Percentiles rank a stretch among this genome's conserved stretches.
Evolutionary conservation across 2,888 invertebrate genomes (phyloP).

Genomic region (Dicyrtoma fusca): DNA sequence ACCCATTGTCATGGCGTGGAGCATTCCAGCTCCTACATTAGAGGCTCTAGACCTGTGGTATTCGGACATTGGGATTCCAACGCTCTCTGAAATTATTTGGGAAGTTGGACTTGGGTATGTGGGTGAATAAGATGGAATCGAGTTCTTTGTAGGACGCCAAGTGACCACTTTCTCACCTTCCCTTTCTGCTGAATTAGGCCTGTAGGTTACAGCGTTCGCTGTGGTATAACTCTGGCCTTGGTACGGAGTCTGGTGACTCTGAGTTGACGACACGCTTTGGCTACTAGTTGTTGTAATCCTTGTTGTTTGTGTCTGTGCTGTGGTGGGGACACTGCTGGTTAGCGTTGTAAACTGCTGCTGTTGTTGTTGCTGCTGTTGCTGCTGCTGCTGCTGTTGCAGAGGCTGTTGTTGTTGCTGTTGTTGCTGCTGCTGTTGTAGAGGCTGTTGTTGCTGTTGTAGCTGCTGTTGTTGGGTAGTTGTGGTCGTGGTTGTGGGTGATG

Average conservation of each 20-base stretch:
- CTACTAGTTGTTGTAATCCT: slow-evolving; percentile 34
- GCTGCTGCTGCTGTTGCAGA: not conserved
- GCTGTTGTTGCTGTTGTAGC: slow-evolving; percentile 29
- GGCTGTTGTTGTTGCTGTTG: slow-evolving; percentile 23
- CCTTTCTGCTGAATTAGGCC: not conserved
- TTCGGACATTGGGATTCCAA: not conserved
- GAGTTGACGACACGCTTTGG: slow-evolving; percentile 4
- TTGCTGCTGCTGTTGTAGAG: too few species aligned
- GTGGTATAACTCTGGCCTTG: too few species aligned
- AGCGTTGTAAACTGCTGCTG: slow-evolving; percentile 6
- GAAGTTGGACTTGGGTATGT: slow-evolving; percentile 28
- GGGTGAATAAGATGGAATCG: slow-evolving; percentile 20
- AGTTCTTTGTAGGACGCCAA: slow-evolving; percentile 49
- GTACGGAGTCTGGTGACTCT: too few species aligned
- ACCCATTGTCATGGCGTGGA: slow-evolving; percentile 53
- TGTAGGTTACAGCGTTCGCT: slow-evolving; percentile 27
- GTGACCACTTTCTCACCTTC: slow-evolving; percentile 43
- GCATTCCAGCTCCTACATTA: slow-evolving; percentile 49
- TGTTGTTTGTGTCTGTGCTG: not conserved
- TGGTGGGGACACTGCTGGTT: not conserved
- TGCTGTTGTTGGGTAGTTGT: slow-evolving; percentile 22
- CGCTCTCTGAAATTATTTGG: not conserved
- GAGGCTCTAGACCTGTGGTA: slow-evolving; percentile 23
- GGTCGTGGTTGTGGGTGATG: slow-evolving; percentile 25
- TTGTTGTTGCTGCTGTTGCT: slow-evolving; percentile 15